Evolutionary conservation across 2,888 invertebrate genomes (phyloP).

Genomic region (Caenorhabditis becei): DNA sequence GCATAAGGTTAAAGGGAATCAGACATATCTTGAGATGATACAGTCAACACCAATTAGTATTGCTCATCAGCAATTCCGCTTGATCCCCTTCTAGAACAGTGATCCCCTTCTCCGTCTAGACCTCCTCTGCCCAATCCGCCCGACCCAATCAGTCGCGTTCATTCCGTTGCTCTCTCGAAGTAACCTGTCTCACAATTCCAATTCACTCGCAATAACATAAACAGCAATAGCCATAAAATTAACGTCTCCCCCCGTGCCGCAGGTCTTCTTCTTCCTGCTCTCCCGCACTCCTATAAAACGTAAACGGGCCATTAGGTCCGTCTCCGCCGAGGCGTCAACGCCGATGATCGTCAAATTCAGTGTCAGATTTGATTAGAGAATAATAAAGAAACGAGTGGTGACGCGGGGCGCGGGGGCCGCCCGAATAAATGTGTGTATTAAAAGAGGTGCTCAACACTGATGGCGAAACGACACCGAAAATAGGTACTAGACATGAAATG

Average conservation of each 20-base stretch:
- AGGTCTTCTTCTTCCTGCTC: background rate
- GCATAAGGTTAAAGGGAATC: no score
- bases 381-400: slow-evolving; percentile 13
- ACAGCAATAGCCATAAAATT: slow-evolving; percentile 32
- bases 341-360: slow-evolving; percentile 48
- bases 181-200: background rate
- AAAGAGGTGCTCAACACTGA: slow-evolving; percentile 32
- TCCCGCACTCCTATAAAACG: slow-evolving; percentile 26
- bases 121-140: no score
- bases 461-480: slow-evolving; percentile 50
- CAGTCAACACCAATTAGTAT: no score
- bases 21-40: no score
- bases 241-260: background rate
- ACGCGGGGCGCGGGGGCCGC: background rate
- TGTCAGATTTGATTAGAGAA: slow-evolving; percentile 40
- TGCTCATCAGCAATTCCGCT: no score
- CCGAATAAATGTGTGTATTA: slow-evolving; percentile 24
- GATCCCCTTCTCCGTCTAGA: no score
- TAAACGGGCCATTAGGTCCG: slow-evolving; percentile 38
- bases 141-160: background rate
- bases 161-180: background rate
- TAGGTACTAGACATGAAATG: slow-evolving; percentile 65
- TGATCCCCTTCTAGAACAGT: background rate
- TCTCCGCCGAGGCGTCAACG: slow-evolving; percentile 3
- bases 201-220: background rate